Conservation (phyloP, 2,113 vertebrate genomes). For the Nothocercus nigrocapillus region DNA sequence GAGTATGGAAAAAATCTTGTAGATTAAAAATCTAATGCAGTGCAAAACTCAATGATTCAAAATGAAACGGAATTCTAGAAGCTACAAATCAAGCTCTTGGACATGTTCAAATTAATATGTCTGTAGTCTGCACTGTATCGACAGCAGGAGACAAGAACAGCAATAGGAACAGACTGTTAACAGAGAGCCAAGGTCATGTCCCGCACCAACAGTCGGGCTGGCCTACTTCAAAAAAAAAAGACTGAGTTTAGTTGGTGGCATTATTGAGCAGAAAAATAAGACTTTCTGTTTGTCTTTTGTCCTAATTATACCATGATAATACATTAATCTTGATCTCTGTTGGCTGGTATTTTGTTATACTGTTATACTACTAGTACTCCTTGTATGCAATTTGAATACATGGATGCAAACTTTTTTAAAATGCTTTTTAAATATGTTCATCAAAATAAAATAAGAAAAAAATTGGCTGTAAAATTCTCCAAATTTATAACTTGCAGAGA, state of each 20-base stretch:
- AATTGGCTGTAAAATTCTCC: slow-evolving; percentile 9
- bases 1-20: not conserved
- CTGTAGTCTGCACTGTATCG: not conserved
- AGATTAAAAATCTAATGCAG: not conserved
- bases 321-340: not conserved
- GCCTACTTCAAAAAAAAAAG: not conserved
- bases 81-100: not conserved
- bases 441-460: not conserved
- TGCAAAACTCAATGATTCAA: not conserved
- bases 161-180: fast-evolving
- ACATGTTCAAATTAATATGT: not conserved
- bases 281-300: not conserved
- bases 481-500: slow-evolving; percentile 2
- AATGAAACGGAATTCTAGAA: not conserved
- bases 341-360: not conserved
- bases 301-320: not conserved
- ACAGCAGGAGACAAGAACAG: not conserved
- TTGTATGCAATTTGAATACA: not conserved
- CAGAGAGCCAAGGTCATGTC: too few relatives aligned
- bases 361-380: not conserved
- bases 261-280: not conserved
- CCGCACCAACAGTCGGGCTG: not conserved
- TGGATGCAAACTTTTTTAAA: not conserved
- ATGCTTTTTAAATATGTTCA: not conserved
- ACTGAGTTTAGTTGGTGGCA: not conserved